Evolutionary conservation across 2,888 invertebrate genomes (phyloP).

Genomic region (Fabriciana adippe): DNA sequence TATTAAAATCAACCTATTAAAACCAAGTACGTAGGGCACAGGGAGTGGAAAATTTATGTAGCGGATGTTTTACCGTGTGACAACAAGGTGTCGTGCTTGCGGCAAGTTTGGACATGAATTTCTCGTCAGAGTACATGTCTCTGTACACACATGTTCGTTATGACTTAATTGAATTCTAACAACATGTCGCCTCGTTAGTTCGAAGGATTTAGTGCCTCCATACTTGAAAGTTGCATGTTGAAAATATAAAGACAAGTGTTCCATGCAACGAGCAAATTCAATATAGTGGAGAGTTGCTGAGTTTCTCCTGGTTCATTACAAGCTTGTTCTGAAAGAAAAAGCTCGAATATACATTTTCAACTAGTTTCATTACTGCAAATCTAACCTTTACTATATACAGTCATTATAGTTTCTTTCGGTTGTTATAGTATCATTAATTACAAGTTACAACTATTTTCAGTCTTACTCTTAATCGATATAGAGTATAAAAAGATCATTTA

Average conservation of each 20-base stretch:
- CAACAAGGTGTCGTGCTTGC: constrained; percentile 7
- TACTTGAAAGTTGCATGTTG: constrained; percentile 33
- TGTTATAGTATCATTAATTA: too few relatives aligned
- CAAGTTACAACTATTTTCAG: too few relatives aligned
- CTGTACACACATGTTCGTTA: constrained; percentile 38
- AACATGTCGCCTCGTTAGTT: constrained; percentile 44
- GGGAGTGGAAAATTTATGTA: background rate
- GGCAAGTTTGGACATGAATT: constrained; percentile 13
- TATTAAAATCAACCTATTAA: background rate
- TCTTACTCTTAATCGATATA: too few relatives aligned
- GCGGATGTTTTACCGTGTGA: constrained; percentile 2
- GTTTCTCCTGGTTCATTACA: constrained; percentile 19
- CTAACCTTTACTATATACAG: too few relatives aligned
- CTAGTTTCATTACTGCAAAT: too few relatives aligned
- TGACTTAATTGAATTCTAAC: constrained; percentile 45
- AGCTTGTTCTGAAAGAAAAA: constrained; percentile 1
- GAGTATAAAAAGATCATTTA: too few relatives aligned
- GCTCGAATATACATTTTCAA: too few relatives aligned
- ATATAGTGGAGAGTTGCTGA: constrained; percentile 24
- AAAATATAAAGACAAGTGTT: constrained; percentile 32
- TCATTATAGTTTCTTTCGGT: too few relatives aligned
- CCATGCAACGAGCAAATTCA: constrained; percentile 26
- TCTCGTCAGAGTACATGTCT: constrained; percentile 10
- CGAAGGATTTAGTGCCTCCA: constrained; percentile 41
- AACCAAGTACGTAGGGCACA: background rate